Percentiles rank a stretch among this genome's conserved stretches.
phyloP scores from a whole-genome alignment of 2,888 invertebrate genomes.

The Tachystola acroxantha region DNA sequence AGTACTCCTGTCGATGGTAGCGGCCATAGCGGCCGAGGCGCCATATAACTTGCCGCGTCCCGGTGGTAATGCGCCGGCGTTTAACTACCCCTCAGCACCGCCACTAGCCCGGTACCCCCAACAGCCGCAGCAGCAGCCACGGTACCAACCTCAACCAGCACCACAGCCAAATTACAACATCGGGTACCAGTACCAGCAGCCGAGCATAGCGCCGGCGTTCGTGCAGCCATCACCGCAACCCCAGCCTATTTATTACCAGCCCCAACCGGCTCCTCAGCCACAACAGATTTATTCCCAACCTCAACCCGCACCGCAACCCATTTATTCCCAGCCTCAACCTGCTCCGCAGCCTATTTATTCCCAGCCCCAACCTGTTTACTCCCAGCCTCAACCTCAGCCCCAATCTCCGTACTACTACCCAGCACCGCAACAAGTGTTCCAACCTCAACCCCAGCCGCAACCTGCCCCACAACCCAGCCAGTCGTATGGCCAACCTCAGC shows the following conservation, averaged over 20 bases:
- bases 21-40: constrained; percentile 54
- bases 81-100: constrained; percentile 41
- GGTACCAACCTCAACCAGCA: constrained; percentile 12
- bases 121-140: constrained; percentile 12
- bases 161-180: constrained; percentile 11
- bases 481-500: constrained; percentile 11
- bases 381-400: constrained; percentile 6
- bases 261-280: constrained; percentile 8
- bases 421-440: constrained; percentile 4
- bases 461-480: constrained; percentile 6
- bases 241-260: too few species aligned
- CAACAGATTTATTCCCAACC: constrained; percentile 2
- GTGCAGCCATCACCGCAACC: constrained; percentile 15
- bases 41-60: constrained; percentile 62
- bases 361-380: constrained; percentile 9
- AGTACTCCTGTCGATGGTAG: constrained; percentile 49
- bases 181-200: constrained; percentile 14
- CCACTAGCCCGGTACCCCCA: constrained; percentile 24
- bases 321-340: constrained; percentile 8
- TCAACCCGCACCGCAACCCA: constrained; percentile 6
- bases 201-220: constrained; percentile 8
- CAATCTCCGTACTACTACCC: constrained; percentile 3
- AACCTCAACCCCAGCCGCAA: constrained; percentile 5
- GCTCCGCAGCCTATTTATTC: constrained; percentile 8
- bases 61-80: constrained; percentile 36